phyloP scores from a whole-genome alignment of 2,888 invertebrate species.

The Torymus aiolomorphi region DNA sequence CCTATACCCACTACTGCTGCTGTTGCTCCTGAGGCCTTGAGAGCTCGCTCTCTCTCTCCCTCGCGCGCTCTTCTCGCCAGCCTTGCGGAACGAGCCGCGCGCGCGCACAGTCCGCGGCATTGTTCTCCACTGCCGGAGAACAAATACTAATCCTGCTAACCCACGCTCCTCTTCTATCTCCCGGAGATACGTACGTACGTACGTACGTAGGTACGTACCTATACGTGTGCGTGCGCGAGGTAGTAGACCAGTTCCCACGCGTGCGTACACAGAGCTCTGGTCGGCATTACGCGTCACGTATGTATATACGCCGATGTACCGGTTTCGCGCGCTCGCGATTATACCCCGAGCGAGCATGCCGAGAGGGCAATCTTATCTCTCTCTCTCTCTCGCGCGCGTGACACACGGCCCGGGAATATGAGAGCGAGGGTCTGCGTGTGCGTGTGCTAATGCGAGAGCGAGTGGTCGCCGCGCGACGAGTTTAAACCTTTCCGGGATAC shows the following conservation, averaged over 20 bases:
- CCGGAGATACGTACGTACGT: constrained; percentile 49
- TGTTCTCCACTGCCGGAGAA: constrained; percentile 68
- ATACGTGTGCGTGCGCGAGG: constrained; percentile 63
- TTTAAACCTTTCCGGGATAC: constrained; percentile 23
- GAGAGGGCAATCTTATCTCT: no score
- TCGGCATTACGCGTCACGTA: no score
- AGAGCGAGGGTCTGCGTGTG: neutral
- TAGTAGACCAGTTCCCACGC: constrained; percentile 74
- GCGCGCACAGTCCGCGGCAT: constrained; percentile 71
- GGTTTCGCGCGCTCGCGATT: neutral
- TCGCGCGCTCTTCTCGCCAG: constrained; percentile 58
- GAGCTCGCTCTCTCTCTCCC: constrained; percentile 21
- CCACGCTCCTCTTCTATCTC: constrained; percentile 53
- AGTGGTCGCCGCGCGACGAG: neutral
- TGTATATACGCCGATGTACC: no score
- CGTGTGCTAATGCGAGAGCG: neutral
- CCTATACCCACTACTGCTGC: neutral
- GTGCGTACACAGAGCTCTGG: constrained; percentile 61
- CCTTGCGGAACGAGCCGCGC: constrained; percentile 69
- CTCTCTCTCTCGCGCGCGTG: neutral
- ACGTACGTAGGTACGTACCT: constrained; percentile 4
- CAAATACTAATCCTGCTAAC: constrained; percentile 73
- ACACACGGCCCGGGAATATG: neutral
- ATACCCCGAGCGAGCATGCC: no score
- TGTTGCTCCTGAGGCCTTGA: constrained; percentile 13